Percentiles rank a stretch among this genome's conserved stretches.
Conservation (phyloP, 2,888 invertebrate species). For the Phalangium opilio region DNA sequence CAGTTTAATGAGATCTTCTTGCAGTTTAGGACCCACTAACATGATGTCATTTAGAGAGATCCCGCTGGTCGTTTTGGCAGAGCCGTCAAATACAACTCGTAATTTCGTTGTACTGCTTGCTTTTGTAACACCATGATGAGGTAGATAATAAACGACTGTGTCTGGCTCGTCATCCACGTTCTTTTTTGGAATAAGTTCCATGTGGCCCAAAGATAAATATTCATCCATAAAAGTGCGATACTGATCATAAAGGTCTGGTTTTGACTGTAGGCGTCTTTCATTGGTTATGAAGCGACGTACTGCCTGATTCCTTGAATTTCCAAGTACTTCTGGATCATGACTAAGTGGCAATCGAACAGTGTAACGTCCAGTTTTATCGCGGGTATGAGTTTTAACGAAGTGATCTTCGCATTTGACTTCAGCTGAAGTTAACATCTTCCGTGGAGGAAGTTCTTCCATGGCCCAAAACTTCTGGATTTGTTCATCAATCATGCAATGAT, state of each 20-base stretch:
- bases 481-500: neutral
- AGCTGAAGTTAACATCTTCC: constrained; percentile 13
- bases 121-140: no score
- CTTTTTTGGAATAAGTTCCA: no score
- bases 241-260: neutral
- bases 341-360: constrained; percentile 17
- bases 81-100: no score
- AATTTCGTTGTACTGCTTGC: no score
- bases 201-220: constrained; percentile 19
- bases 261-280: neutral
- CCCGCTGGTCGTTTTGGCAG: no score
- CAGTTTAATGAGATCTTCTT: no score
- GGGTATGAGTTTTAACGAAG: constrained; percentile 17
- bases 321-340: neutral
- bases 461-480: constrained; percentile 19
- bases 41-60: no score
- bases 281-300: neutral
- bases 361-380: constrained; percentile 21
- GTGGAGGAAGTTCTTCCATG: constrained; percentile 19
- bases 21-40: no score
- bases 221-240: constrained; percentile 6
- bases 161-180: no score
- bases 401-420: constrained; percentile 21
- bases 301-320: constrained; percentile 2
- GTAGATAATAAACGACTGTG: no score